A percentile compares a stretch with the other conserved stretches of the same genome.
Evolutionary conservation across 2,888 invertebrate species (phyloP).

Genomic region (Acronicta alni): DNA sequence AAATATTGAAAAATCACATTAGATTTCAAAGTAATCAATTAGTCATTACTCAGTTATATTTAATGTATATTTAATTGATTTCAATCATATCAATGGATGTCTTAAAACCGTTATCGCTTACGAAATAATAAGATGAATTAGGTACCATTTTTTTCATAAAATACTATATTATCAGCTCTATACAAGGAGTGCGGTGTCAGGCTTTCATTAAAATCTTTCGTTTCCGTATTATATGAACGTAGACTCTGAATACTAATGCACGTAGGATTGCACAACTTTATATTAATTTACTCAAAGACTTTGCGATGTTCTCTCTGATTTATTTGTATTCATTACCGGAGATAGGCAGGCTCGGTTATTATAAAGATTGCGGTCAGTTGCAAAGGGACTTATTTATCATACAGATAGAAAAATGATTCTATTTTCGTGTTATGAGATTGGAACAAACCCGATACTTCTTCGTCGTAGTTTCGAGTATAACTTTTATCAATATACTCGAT

Average conservation of each 20-base stretch:
- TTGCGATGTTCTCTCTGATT: slow-evolving; percentile 78
- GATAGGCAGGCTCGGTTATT: slow-evolving; percentile 59
- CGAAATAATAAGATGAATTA: no score
- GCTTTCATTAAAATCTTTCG: slow-evolving; percentile 87
- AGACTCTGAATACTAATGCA: slow-evolving; percentile 85
- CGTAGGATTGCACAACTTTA: slow-evolving; percentile 85
- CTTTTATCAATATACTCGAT: neutral
- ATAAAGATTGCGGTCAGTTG: slow-evolving; percentile 65
- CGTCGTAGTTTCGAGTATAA: slow-evolving; percentile 7
- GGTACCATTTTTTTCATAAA: neutral
- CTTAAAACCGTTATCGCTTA: no score
- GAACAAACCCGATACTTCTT: slow-evolving; percentile 22
- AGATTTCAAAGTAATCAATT: no score
- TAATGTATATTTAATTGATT: no score
- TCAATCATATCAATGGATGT: no score
- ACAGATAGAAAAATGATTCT: slow-evolving; percentile 66
- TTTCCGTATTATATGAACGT: slow-evolving; percentile 83
- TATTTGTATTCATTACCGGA: slow-evolving; percentile 82
- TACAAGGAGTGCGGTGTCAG: slow-evolving; percentile 64
- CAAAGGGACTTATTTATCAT: slow-evolving; percentile 67
- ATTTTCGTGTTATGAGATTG: slow-evolving; percentile 40
- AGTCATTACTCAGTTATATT: no score
- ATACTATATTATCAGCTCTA: slow-evolving; percentile 61
- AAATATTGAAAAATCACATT: no score
- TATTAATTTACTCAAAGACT: slow-evolving; percentile 87